Conservation (phyloP, 2,888 invertebrate genomes). For the Zele albiditarsus region DNA sequence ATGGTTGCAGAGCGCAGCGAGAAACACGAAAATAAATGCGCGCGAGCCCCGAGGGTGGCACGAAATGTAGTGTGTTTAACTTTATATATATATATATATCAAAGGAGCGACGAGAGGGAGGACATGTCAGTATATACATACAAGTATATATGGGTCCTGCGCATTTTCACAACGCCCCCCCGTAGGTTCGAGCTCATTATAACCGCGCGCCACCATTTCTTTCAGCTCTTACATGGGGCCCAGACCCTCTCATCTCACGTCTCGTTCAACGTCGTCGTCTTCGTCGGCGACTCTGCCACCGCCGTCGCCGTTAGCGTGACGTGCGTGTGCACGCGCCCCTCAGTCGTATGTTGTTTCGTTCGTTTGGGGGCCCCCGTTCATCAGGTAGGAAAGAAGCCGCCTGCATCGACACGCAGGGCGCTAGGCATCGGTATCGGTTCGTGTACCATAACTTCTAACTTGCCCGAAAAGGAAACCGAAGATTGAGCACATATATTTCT, state of each 20-base stretch:
- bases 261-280: slow-evolving; percentile 45
- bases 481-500: slow-evolving; percentile 9
- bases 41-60: slow-evolving; percentile 35
- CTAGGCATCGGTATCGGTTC: slow-evolving; percentile 53
- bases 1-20: slow-evolving; percentile 27
- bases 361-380: slow-evolving; percentile 48
- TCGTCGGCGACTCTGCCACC: not conserved
- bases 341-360: slow-evolving; percentile 19
- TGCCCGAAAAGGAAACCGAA: slow-evolving; percentile 17
- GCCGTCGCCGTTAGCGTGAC: slow-evolving; percentile 57
- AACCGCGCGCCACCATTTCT: slow-evolving; percentile 58
- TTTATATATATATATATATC: not conserved
- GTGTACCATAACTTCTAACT: slow-evolving; percentile 23
- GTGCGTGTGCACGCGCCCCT: slow-evolving; percentile 48
- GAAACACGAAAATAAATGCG: slow-evolving; percentile 19
- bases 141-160: slow-evolving; percentile 31
- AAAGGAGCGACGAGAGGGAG: slow-evolving; percentile 6
- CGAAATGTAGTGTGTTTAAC: slow-evolving; percentile 6
- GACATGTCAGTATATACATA: slow-evolving; percentile 19
- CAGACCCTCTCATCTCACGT: slow-evolving; percentile 18
- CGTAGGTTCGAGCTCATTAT: slow-evolving; percentile 69
- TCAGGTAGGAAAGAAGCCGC: slow-evolving; percentile 73
- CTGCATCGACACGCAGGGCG: slow-evolving; percentile 72
- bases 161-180: slow-evolving; percentile 60
- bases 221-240: slow-evolving; percentile 18